phyloP scores from a whole-genome alignment of 2,888 invertebrate genomes.

The Drosophila colorata region DNA sequence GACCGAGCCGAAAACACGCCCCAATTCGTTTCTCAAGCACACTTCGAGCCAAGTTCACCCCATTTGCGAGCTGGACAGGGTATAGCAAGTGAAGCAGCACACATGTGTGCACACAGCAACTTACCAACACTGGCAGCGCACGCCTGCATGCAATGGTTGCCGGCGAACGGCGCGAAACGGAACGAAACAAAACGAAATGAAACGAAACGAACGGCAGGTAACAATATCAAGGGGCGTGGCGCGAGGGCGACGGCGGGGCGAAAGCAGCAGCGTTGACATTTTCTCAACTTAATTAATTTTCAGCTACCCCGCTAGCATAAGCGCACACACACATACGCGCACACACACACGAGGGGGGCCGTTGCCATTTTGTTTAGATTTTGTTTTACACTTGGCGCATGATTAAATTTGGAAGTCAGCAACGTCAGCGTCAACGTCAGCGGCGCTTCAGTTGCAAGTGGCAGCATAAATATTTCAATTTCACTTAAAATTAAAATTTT shows the following conservation, averaged over 20 bases:
- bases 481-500: slow-evolving; percentile 67
- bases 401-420: slow-evolving; percentile 67
- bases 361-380: slow-evolving; percentile 68
- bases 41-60: too few species aligned
- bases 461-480: slow-evolving; percentile 72
- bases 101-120: slow-evolving; percentile 15
- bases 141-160: too few species aligned
- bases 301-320: slow-evolving; percentile 62
- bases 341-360: slow-evolving; percentile 21
- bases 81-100: slow-evolving; percentile 30
- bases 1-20: too few species aligned
- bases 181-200: slow-evolving; percentile 25
- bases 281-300: slow-evolving; percentile 79
- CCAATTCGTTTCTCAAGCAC: too few species aligned
- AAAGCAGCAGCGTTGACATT: slow-evolving; percentile 75
- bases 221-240: slow-evolving; percentile 31
- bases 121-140: slow-evolving; percentile 35
- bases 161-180: too few species aligned
- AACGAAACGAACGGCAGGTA: slow-evolving; percentile 44
- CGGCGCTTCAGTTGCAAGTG: slow-evolving; percentile 33
- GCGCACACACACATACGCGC: slow-evolving; percentile 20
- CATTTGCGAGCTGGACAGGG: neutral
- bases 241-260: neutral
- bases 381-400: slow-evolving; percentile 66
- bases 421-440: slow-evolving; percentile 27